Evolutionary conservation across 2,797 vertebrate genomes (phyloP), one percentile per base, ranked within the genome.

Genomic region (Gorsachius magnificus): DNA sequence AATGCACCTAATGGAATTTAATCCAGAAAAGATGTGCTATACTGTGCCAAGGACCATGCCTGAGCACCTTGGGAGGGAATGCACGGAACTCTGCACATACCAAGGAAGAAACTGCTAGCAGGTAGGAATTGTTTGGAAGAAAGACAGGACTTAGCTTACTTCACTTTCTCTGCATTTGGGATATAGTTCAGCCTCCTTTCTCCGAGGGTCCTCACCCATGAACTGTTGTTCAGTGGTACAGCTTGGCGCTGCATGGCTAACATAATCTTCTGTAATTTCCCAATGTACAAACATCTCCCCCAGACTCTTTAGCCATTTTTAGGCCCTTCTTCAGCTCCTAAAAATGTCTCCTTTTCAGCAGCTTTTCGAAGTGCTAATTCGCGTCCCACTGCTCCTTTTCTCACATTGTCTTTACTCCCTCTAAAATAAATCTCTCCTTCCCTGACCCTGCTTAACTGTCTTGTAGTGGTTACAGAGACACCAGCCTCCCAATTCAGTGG

Each of bases 11-110:
- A 46, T 38, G 33, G 64, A 65, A 65, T 75, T 72, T 63, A 43
- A 43, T 33, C 38, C 43, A 76, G 65, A 84, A 45, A 81, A 81
- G 31, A 22, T 77, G 12, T 51, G 28, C 29, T 66, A 1, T 58
- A 16, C 14, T 57, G 18, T 1, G 0, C 12, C 0, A 11, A 50
- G n/a, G n/a, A 83, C 22, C 7, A 5, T 17, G 22, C 19, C 53
- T 78, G 24, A 33, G 5, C 19, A 46, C 22, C 24, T 43, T 56
- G 29, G 6, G 10, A 72, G 16, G 26, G 21, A 87, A 72, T 6
- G 12, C 26, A 45, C 16, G 61, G 29, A 86, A 41, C 25, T 68
- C 57, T 61, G 33, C 7, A 46, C 10, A 10, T n/a, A 7, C 4
- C 1, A 2, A 63, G 26, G n/a, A 86, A 88, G 17, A 57, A 75